Base-by-base conservation (phyloP, 2,113 vertebrate genomes). In the Taurulus bubalis region DNA sequence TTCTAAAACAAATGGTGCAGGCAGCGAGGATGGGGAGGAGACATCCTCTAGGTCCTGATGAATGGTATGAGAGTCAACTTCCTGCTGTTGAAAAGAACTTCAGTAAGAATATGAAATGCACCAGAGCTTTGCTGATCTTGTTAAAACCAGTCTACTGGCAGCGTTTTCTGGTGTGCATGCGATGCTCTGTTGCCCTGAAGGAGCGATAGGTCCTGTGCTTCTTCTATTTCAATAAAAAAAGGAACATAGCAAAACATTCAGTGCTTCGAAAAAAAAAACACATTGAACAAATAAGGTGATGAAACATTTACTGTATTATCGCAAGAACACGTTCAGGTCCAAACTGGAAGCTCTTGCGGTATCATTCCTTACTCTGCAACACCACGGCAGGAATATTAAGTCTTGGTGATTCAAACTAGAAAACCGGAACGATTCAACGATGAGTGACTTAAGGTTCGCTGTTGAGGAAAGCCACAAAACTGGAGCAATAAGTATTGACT, bases 281-380 rank as follows among this genome's bases (percentile, higher is more conserved):
- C 15, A 63, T 6, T 47, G 36, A 47, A 62, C 2, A 59, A 36
- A 69, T 34, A 76, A n/a, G 49, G 24, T 75, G 28, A 75, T 45
- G 67, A 28, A 80, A 77, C n/a, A 47, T 74, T 77, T 66, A 60
- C 42, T 26, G n/a, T 26, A 69, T 59, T 55, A 55, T 74, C 0
- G 51, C 49, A 59, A 77, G 63, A 58, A 60, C 32, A 30, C n/a
- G 20, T 70, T 73, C 55, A 77, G 30, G 60, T 85, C 42, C 14
- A 51, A 53, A 56, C 14, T 51, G 55, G 10, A 59, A 65, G 45
- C 45, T 63, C 56, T 18, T 53, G 51, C 36, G 15, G 7, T n/a
- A 59, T 51, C 63, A 64, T 53, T 20, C 42, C 18, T 63, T 36
- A 49, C 65, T 70, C 4, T 49, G 65, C 24, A 68, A 59, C 8